These are phyloP conservation scores for Drosophila kuntzei DNA, from an alignment of 2,888 invertebrate genomes.

Conservation along the genomic window DNA sequence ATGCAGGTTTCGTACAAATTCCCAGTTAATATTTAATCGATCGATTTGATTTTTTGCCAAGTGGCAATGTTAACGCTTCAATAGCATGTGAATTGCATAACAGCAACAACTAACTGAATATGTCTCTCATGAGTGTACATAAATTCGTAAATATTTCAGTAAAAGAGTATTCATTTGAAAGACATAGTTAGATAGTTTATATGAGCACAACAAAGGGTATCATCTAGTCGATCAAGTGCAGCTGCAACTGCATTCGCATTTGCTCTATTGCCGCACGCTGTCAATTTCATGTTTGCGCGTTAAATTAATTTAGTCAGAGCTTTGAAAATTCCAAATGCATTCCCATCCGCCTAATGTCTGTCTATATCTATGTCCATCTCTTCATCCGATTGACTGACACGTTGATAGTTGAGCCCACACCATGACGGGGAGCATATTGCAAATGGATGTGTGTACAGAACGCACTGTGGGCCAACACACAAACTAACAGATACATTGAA, in stretches of 20 bases:
- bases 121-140: too few species aligned
- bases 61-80: conserved; percentile 62
- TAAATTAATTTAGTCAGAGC: conserved; percentile 80
- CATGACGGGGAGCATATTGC: conserved; percentile 19
- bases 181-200: background rate
- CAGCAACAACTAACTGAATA: conserved; percentile 22
- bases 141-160: conserved; percentile 18
- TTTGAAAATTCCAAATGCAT: conserved; percentile 54
- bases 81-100: conserved; percentile 10
- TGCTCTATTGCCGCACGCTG: conserved; percentile 37
- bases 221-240: conserved; percentile 9
- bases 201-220: conserved; percentile 1
- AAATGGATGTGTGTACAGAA: conserved; percentile 24
- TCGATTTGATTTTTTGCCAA: conserved; percentile 52
- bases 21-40: conserved; percentile 63
- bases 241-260: conserved; percentile 17
- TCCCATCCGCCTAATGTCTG: conserved; percentile 47
- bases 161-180: background rate
- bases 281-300: conserved; percentile 74
- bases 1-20: conserved; percentile 41
- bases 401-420: conserved; percentile 35
- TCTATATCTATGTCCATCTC: conserved; percentile 41
- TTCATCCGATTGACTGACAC: conserved; percentile 28
- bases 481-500: background rate
- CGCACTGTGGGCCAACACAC: conserved; percentile 33